Percentiles rank a stretch among this genome's conserved stretches.
phyloP scores from a whole-genome alignment of 2,888 invertebrate genomes.

The Leucoma salicis region DNA sequence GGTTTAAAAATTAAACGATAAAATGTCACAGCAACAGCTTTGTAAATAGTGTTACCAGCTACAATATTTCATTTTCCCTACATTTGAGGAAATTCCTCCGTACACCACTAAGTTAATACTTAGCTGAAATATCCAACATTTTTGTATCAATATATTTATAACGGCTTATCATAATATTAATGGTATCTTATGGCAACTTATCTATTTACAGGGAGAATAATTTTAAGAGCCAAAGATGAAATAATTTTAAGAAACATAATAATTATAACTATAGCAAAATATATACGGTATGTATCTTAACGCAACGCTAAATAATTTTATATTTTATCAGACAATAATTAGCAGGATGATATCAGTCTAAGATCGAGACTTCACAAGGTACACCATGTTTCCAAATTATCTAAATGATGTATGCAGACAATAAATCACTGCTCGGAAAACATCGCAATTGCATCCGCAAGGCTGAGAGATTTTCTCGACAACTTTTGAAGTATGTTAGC shows the following conservation, averaged over 20 bases:
- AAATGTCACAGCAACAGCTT: neutral
- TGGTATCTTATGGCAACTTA: slow-evolving; percentile 2
- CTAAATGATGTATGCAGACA: no score
- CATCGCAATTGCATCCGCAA: no score
- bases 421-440: no score
- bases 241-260: slow-evolving; percentile 4
- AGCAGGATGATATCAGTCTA: no score
- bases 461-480: no score
- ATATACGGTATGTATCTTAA: neutral
- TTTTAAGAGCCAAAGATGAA: slow-evolving; percentile 37
- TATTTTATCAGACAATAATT: no score
- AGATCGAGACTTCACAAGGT: no score
- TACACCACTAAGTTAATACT: neutral
- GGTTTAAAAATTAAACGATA: neutral
- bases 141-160: slow-evolving; percentile 2
- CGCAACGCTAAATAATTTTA: no score
- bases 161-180: slow-evolving; percentile 4
- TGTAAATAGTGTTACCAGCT: neutral
- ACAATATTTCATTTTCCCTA: neutral
- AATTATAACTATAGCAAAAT: neutral
- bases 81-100: neutral
- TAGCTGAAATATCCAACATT: neutral
- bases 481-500: no score
- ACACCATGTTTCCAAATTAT: no score
- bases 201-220: slow-evolving; percentile 44